A percentile compares a stretch with the other conserved stretches of the same genome.
Conservation (phyloP, 1,140 invertebrate genomes). For the Leptinotarsa defecta region DNA sequence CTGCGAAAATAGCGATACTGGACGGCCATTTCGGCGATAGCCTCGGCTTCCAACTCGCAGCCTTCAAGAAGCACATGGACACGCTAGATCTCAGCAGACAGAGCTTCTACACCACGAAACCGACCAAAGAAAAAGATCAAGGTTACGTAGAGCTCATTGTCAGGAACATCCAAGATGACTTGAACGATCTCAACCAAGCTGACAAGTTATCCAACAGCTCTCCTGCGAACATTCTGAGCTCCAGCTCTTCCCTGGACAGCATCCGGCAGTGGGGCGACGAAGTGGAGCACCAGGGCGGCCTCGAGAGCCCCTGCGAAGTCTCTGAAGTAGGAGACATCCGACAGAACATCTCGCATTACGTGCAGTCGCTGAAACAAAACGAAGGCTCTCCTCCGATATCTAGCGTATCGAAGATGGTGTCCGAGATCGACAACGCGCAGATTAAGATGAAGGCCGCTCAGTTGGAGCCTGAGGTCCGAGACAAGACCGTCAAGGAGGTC, state of each 20-base stretch:
- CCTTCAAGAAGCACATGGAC: constrained; percentile 51
- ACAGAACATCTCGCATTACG: constrained; percentile 51
- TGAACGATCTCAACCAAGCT: constrained; percentile 40
- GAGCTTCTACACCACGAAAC: constrained; percentile 39
- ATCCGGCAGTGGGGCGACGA: constrained; percentile 53
- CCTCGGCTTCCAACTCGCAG: constrained; percentile 56
- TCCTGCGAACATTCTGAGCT: constrained; percentile 50
- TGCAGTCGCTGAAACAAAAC: constrained; percentile 50
- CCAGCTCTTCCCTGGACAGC: constrained; percentile 54
- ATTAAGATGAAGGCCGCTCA: constrained; percentile 33
- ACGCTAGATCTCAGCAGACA: constrained; percentile 40
- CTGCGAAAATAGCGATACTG: constrained; percentile 56
- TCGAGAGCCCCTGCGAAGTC: constrained; percentile 53
- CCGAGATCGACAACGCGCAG: constrained; percentile 35
- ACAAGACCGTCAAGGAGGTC: constrained; percentile 45
- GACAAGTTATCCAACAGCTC: constrained; percentile 35
- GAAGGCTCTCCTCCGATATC: constrained; percentile 47
- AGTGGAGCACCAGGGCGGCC: constrained; percentile 52
- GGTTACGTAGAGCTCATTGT: constrained; percentile 41
- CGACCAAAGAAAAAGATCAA: constrained; percentile 37
- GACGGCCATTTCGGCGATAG: constrained; percentile 56
- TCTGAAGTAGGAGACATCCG: constrained; percentile 48
- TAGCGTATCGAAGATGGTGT: constrained; percentile 47
- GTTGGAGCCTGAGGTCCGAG: constrained; percentile 44
- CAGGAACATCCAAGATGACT: constrained; percentile 45